phyloP scores from a whole-genome alignment of 2,113 vertebrate species.

The Pagrus major region DNA sequence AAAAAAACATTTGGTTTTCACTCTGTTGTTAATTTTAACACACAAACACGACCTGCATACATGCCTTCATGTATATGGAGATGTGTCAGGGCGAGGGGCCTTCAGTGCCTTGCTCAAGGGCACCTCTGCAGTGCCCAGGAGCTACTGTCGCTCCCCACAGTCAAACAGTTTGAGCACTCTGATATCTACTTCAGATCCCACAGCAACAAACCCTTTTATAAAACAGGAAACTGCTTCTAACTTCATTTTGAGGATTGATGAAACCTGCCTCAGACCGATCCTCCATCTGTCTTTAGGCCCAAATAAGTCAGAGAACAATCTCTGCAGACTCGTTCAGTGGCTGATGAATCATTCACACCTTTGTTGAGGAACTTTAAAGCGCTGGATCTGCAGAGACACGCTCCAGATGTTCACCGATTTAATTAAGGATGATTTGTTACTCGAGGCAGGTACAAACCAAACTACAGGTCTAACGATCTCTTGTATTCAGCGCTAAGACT shows the following conservation, averaged over 20 bases:
- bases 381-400: background rate
- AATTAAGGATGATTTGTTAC: background rate
- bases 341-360: constrained; percentile 5
- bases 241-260: constrained; percentile 9
- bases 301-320: constrained; percentile 20
- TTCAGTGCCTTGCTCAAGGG: too few relatives aligned
- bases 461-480: background rate
- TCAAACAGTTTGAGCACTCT: background rate
- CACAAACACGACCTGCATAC: too few relatives aligned
- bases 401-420: background rate
- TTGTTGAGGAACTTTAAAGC: background rate
- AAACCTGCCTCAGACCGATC: constrained; percentile 2
- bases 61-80: too few relatives aligned
- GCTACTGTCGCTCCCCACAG: background rate
- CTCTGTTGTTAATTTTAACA: too few relatives aligned
- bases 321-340: background rate
- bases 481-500: background rate
- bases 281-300: constrained; percentile 22
- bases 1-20: too few relatives aligned
- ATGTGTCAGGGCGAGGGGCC: too few relatives aligned
- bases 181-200: background rate
- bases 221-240: background rate
- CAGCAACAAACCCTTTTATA: background rate
- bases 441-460: background rate
- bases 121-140: too few relatives aligned